A percentile compares a stretch with the other conserved stretches of the same genome.
phyloP scores from a whole-genome alignment of 2,797 vertebrate species.

The Pogoniulus pusillus region DNA sequence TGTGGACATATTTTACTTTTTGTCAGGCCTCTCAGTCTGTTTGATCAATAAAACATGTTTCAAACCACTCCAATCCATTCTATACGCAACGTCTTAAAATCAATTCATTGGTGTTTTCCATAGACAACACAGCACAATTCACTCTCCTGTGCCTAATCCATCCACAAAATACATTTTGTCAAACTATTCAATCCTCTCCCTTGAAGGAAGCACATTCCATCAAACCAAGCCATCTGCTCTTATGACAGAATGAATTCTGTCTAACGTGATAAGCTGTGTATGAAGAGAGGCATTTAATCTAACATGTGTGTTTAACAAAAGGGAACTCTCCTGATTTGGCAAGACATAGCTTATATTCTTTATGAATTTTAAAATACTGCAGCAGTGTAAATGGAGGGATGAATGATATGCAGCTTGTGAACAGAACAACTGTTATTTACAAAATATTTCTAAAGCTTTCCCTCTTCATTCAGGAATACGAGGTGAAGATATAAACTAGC shows the following conservation, averaged over 20 bases:
- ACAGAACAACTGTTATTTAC: background rate
- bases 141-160: constrained; percentile 20
- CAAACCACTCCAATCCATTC: constrained; percentile 33
- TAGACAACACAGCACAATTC: constrained; percentile 30
- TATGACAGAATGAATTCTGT: constrained; percentile 3
- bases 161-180: constrained; percentile 52
- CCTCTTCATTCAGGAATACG: background rate
- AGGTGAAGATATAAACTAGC: background rate
- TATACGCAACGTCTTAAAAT: constrained; percentile 15
- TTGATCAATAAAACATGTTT: constrained; percentile 55
- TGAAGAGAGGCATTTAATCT: constrained; percentile 30
- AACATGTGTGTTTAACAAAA: constrained; percentile 34
- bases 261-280: background rate
- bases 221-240: constrained; percentile 35
- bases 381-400: background rate
- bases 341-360: background rate
- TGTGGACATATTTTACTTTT: constrained; percentile 7
- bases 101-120: constrained; percentile 15
- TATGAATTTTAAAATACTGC: constrained; percentile 16
- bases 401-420: background rate
- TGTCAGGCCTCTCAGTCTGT: constrained; percentile 42
- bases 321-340: background rate
- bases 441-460: background rate
- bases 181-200: constrained; percentile 18
- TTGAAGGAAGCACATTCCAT: constrained; percentile 37